These are phyloP conservation scores for Pammene aurita DNA, from an alignment of 2,888 invertebrate genomes.

Conservation along the genomic window DNA sequence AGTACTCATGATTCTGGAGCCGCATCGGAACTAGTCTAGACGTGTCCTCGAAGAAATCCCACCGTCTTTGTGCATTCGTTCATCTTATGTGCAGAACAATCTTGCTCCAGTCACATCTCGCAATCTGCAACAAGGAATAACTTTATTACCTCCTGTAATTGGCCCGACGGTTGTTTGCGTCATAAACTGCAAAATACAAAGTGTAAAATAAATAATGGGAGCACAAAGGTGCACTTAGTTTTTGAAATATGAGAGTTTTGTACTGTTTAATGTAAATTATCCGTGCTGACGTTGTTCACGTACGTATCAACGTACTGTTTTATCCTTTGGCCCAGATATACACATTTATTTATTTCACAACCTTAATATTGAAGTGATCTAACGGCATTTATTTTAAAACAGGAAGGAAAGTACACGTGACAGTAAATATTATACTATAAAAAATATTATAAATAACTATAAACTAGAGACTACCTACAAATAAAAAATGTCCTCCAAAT, in stretches of 20 bases:
- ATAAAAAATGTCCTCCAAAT: no score
- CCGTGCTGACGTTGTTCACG: not conserved
- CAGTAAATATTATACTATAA: no score
- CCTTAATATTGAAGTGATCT: no score
- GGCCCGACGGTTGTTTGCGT: not conserved
- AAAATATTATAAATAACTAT: no score
- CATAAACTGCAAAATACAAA: constrained; percentile 22
- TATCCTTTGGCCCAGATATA: not conserved
- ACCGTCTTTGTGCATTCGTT: constrained; percentile 9
- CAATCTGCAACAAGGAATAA: constrained; percentile 34
- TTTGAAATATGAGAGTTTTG: constrained; percentile 17
- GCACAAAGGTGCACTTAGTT: constrained; percentile 23
- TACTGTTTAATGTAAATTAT: constrained; percentile 10
- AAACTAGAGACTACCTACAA: no score
- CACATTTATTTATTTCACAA: no score
- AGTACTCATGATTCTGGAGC: constrained; percentile 75
- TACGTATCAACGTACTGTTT: not conserved
- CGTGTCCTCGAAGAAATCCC: constrained; percentile 48
- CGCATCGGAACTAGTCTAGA: constrained; percentile 66
- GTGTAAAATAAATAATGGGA: constrained; percentile 22
- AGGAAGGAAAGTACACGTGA: no score
- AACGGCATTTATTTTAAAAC: no score
- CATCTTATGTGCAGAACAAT: constrained; percentile 19
- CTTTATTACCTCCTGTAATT: constrained; percentile 23
- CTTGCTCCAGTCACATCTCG: constrained; percentile 16